Evolutionary conservation across 1,140 invertebrate species (phyloP).

Genomic region (Steinernema feltiae): DNA sequence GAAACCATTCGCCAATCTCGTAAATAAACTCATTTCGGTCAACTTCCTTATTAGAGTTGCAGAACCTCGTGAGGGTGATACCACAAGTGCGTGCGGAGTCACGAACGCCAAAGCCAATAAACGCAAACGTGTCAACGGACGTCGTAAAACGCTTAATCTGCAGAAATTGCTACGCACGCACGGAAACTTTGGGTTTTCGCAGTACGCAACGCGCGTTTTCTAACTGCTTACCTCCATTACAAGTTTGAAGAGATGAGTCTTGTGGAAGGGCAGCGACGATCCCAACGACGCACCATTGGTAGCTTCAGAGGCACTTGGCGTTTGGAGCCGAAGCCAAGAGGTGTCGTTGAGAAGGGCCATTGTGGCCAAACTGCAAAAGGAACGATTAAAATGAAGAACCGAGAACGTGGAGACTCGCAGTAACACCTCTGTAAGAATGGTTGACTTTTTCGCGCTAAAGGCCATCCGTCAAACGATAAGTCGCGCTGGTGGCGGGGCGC

Average conservation of each 20-base stretch:
- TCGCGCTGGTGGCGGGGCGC: background rate
- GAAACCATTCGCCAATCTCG: background rate
- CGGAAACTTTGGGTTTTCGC: background rate
- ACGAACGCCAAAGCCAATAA: background rate
- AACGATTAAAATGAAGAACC: background rate
- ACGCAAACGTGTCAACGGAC: background rate
- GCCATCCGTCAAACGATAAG: background rate
- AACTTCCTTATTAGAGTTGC: background rate
- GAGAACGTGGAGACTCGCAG: too few relatives aligned
- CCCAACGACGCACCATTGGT: conserved; percentile 10
- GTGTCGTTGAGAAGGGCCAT: conserved; percentile 14
- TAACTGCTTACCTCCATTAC: conserved; percentile 27
- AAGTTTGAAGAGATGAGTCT: conserved; percentile 31
- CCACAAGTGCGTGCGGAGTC: too few relatives aligned
- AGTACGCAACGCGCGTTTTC: background rate
- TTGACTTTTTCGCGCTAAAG: background rate
- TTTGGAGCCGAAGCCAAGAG: background rate
- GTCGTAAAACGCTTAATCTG: background rate
- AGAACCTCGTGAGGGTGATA: too few relatives aligned
- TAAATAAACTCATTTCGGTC: conserved; percentile 2
- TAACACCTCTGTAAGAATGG: background rate
- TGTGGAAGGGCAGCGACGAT: conserved; percentile 29
- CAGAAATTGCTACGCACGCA: conserved; percentile 16
- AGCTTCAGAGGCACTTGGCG: background rate
- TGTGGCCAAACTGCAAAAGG: background rate